phyloP scores from a whole-genome alignment of 2,888 invertebrate genomes.

The Orchesellides sinensis region DNA sequence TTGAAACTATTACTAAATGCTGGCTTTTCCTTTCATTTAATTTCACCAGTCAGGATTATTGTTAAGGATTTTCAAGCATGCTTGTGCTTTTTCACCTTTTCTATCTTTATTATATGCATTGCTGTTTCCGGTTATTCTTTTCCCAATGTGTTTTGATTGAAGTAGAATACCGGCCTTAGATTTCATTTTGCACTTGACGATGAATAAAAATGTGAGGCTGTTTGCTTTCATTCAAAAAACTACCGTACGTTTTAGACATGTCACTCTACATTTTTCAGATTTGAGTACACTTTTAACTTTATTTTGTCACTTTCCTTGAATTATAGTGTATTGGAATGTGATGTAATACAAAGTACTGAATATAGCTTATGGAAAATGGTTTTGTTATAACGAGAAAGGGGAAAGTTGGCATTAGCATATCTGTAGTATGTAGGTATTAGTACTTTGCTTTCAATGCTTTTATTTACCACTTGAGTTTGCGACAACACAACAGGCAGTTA shows the following conservation, averaged over 20 bases:
- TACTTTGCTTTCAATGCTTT: background rate
- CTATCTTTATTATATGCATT: constrained; percentile 5
- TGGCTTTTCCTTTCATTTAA: too few relatives aligned
- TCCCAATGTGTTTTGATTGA: background rate
- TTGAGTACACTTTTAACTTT: constrained; percentile 29
- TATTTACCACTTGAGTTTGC: constrained; percentile 4
- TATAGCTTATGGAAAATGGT: background rate
- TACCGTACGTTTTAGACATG: too few relatives aligned
- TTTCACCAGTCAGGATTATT: too few relatives aligned
- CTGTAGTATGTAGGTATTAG: background rate
- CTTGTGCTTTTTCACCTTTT: background rate
- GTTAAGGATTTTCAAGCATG: background rate
- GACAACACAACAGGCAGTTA: constrained; percentile 17
- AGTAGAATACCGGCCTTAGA: background rate
- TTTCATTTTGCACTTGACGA: background rate
- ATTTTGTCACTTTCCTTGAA: background rate
- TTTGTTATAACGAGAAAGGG: background rate
- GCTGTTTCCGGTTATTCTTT: background rate
- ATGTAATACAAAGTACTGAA: too few relatives aligned
- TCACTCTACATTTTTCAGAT: constrained; percentile 4
- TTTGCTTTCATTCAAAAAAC: background rate
- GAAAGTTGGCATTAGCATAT: constrained; percentile 8
- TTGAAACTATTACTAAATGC: background rate
- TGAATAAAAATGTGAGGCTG: background rate
- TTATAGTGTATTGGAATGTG: too few relatives aligned